Base-by-base conservation (phyloP, 1,140 invertebrate genomes). In the Aplysia californica region DNA sequence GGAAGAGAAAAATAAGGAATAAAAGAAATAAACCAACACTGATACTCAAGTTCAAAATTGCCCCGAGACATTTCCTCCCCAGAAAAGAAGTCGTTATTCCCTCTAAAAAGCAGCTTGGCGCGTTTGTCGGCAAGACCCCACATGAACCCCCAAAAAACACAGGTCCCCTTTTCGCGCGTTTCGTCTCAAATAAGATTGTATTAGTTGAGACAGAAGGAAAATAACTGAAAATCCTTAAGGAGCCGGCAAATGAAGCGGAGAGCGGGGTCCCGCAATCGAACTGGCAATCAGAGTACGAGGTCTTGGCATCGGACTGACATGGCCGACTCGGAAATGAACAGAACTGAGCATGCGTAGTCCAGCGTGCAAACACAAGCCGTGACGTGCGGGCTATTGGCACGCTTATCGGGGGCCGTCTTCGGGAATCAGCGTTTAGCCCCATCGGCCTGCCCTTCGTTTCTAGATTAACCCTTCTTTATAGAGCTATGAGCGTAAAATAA, bases 281-380 rank as follows among this genome's bases (percentile, higher is more conserved):
- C 15, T 58, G 50, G 68, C 68, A 70, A 70, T 70, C 68, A 70
- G 26, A 10, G 50, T 55, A 35, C 68, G 50, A 61, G 58, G 70
- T 73, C 70, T 15, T 73, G 58, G 58, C 70, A 73, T 38, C 31
- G 61, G 70, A 73, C 61, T 73, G 70, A 73, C 70, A 73, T 61
- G 70, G 58, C 55, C 56, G 70, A 73, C 70, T 61, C 70, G 70
- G 70, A 73, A 73, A 73, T 73, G 70, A 73, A 73, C 70, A 73
- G 70, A 59, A 59, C 70, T 73, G 70, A 73, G 70, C 70, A 73
- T 73, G 70, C 70, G 70, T 73, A 73, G 31, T 38, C 20, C 70
- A 29, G 56, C 58, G 70, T 73, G 70, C 70, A 73, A 73, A 73
- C 70, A 73, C 55, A 58, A 55, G 70, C 61, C 70, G 70, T 73